A percentile compares a stretch with the other conserved stretches of the same genome.
phyloP scores from a whole-genome alignment of 2,113 vertebrate species.

The Embiotoca jacksoni region DNA sequence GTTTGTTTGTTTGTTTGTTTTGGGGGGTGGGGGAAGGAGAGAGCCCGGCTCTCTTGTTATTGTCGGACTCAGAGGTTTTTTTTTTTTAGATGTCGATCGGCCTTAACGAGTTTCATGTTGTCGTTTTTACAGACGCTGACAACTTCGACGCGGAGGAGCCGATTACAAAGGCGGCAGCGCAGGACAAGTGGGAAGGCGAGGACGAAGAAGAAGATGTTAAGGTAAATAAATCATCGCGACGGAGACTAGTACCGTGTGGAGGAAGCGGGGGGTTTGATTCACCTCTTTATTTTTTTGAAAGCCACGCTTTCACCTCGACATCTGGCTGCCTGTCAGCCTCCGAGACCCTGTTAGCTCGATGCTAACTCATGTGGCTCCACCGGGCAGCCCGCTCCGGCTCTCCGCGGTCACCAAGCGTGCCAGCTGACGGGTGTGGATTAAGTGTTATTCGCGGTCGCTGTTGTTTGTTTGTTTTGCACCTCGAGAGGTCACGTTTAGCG shows the following conservation, averaged over 20 bases:
- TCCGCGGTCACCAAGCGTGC: neutral
- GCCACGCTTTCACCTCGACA: slow-evolving; percentile 45
- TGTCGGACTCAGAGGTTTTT: neutral
- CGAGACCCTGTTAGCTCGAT: slow-evolving; percentile 36
- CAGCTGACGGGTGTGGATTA: neutral
- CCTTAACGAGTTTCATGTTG: slow-evolving; percentile 57
- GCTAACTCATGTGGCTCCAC: slow-evolving; percentile 71
- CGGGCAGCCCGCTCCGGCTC: neutral
- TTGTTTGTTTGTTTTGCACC: neutral
- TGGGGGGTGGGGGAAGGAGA: no score
- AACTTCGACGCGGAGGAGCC: slow-evolving; percentile 88
- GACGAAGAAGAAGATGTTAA: slow-evolving; percentile 94
- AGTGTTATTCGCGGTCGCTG: fast-evolving
- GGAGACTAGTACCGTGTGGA: no score
- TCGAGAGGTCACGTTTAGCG: fast-evolving
- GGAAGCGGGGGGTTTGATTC: no score
- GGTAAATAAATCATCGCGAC: slow-evolving; percentile 71
- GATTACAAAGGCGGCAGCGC: slow-evolving; percentile 69
- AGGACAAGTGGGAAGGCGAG: slow-evolving; percentile 93
- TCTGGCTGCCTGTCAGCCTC: slow-evolving; percentile 43
- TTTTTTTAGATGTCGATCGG: slow-evolving; percentile 48
- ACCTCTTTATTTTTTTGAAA: no score
- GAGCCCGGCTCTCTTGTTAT: neutral
- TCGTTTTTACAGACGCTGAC: slow-evolving; percentile 87
- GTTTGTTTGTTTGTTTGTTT: neutral